A percentile compares a stretch with the other conserved stretches of the same genome.
Evolutionary conservation across 2,888 invertebrate genomes (phyloP).

Genomic region (Acronicta psi): DNA sequence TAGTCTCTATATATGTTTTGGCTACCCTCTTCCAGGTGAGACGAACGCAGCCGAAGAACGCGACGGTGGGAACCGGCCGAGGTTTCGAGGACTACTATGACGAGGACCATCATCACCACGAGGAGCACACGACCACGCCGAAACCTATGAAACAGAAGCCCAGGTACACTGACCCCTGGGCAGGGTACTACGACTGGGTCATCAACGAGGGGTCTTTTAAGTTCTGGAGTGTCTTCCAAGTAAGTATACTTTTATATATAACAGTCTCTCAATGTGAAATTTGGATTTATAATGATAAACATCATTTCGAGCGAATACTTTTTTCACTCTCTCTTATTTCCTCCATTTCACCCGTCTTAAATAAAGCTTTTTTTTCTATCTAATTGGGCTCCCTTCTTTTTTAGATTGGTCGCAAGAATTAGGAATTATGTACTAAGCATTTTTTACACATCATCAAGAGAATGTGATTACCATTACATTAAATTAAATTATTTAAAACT

Average conservation of each 20-base stretch:
- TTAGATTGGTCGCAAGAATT: too few species aligned
- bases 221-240: slow-evolving; percentile 96
- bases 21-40: slow-evolving; percentile 61
- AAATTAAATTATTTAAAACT: slow-evolving; percentile 12
- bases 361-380: too few species aligned
- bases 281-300: too few species aligned
- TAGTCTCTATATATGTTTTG: too few species aligned
- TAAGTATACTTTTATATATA: slow-evolving; percentile 67
- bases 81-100: slow-evolving; percentile 85
- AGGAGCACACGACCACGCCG: slow-evolving; percentile 77
- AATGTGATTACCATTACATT: background rate
- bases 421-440: background rate
- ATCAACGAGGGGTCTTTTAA: slow-evolving; percentile 96
- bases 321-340: too few species aligned
- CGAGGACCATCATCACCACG: slow-evolving; percentile 76
- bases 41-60: slow-evolving; percentile 59
- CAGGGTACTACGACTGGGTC: slow-evolving; percentile 95
- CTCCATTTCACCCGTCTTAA: too few species aligned
- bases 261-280: too few species aligned
- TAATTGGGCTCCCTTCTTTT: too few species aligned
- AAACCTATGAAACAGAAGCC: slow-evolving; percentile 88
- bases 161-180: slow-evolving; percentile 92
- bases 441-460: background rate
- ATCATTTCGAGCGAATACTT: too few species aligned
- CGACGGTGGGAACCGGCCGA: slow-evolving; percentile 70